A percentile compares a stretch with the other conserved stretches of the same genome.
Evolutionary conservation across 2,797 vertebrate genomes (phyloP).

Genomic region (Dryobates pubescens): DNA sequence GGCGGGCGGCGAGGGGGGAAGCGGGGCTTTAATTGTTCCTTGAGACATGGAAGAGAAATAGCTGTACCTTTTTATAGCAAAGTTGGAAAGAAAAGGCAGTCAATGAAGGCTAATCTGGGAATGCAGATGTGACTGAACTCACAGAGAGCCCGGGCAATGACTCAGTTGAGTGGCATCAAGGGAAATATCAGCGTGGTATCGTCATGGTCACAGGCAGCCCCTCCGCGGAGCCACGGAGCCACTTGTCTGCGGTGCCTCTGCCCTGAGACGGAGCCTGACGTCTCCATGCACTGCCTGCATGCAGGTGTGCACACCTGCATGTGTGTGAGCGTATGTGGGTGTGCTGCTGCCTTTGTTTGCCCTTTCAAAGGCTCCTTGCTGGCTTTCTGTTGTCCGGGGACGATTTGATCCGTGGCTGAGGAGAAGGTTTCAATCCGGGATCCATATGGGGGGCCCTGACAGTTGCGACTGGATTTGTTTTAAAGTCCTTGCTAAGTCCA

Average conservation of each 20-base stretch:
- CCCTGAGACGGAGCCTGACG: accelerated
- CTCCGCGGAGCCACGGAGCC: slow-evolving; percentile 22
- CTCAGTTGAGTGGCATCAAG: slow-evolving; percentile 10
- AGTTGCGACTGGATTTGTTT: slow-evolving; percentile 67
- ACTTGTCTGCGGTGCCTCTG: background rate
- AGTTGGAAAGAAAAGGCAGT: slow-evolving; percentile 38
- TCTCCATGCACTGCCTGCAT: background rate
- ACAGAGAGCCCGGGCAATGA: background rate
- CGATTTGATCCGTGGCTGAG: slow-evolving; percentile 12
- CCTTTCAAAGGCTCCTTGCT: background rate
- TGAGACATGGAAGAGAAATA: background rate
- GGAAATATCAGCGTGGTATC: background rate
- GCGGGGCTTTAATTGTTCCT: background rate
- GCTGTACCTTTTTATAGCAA: background rate
- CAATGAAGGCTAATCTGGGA: background rate
- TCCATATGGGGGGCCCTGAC: slow-evolving; percentile 69
- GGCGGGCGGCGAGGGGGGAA: background rate
- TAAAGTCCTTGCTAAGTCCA: slow-evolving; percentile 71
- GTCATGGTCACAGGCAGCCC: slow-evolving; percentile 26
- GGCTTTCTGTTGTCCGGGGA: background rate
- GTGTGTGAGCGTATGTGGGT: background rate
- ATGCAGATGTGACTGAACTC: background rate
- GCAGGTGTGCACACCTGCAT: background rate
- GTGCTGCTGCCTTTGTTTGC: background rate
- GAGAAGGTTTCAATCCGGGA: slow-evolving; percentile 50